phyloP scores from a whole-genome alignment of 2,888 invertebrate species.

The Mellilla xanthometata region DNA sequence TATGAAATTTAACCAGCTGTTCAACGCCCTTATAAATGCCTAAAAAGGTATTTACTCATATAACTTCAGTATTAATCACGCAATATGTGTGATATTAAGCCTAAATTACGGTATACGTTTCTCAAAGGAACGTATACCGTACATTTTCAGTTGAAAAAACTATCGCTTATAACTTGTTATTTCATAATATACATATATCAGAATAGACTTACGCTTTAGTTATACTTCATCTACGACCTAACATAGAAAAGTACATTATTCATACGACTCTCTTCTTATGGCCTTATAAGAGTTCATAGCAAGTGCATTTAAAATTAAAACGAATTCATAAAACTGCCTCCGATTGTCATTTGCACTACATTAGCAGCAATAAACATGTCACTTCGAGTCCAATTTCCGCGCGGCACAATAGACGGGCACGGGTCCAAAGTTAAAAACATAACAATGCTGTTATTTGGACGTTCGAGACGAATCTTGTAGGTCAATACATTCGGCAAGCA shows the following conservation, averaged over 20 bases:
- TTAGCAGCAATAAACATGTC: constrained; percentile 16
- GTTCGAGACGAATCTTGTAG: constrained; percentile 31
- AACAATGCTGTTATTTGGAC: constrained; percentile 25
- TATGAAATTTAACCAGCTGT: constrained; percentile 1
- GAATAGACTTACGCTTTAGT: too few species aligned
- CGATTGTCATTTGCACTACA: constrained; percentile 8
- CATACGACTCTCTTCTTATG: too few species aligned
- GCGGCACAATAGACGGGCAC: constrained; percentile 18
- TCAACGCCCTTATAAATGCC: not conserved
- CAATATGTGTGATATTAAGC: not conserved
- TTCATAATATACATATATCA: too few species aligned
- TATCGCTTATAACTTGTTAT: too few species aligned
- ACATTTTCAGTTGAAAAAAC: too few species aligned
- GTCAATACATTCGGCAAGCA: constrained; percentile 45
- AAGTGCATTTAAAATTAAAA: not conserved
- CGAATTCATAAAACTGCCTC: not conserved
- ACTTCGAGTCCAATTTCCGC: constrained; percentile 13
- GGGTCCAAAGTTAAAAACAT: constrained; percentile 22
- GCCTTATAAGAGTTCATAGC: too few species aligned
- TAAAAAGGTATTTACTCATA: too few species aligned
- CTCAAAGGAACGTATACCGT: not conserved
- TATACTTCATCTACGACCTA: too few species aligned
- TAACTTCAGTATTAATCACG: constrained; percentile 1
- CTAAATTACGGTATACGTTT: not conserved
- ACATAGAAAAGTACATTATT: too few species aligned